A percentile compares a stretch with the other conserved stretches of the same genome.
These are phyloP conservation scores for Dendronephthya gigantea DNA, from an alignment of 64 coral and sea anemone genomes.

Conservation along the genomic window DNA sequence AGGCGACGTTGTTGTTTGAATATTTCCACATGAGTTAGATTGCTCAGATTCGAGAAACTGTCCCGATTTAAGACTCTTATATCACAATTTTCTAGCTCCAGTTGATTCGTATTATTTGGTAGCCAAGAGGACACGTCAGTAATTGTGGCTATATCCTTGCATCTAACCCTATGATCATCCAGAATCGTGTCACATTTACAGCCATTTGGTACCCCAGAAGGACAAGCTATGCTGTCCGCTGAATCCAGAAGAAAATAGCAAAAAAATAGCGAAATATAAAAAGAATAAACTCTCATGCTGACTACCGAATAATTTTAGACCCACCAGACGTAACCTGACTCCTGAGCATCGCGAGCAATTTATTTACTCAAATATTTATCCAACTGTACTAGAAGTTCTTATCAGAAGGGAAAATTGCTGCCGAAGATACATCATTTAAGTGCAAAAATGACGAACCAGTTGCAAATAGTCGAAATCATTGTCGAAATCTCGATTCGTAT, in stretches of 20 bases:
- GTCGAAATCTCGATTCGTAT: no score
- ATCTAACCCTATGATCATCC: not conserved
- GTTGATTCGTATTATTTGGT: not conserved
- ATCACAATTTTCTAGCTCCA: not conserved
- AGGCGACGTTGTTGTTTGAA: not conserved
- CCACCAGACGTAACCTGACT: no score
- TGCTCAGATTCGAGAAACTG: not conserved
- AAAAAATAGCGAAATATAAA: not conserved
- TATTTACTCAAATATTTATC: no score
- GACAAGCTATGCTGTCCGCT: not conserved
- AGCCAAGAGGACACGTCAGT: not conserved
- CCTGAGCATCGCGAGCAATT: no score
- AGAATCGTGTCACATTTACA: not conserved
- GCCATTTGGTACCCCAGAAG: not conserved
- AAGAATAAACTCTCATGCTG: not conserved
- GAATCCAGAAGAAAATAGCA: not conserved
- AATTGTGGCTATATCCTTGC: not conserved
- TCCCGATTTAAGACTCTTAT: not conserved
- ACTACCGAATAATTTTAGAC: no score
- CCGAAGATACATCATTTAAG: no score
- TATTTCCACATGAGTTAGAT: not conserved
- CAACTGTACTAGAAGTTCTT: no score
- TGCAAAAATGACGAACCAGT: no score
- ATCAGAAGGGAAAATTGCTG: no score
- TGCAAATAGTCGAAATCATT: no score